Conservation (phyloP, 2,113 vertebrate genomes). For the Podiceps cristatus region DNA sequence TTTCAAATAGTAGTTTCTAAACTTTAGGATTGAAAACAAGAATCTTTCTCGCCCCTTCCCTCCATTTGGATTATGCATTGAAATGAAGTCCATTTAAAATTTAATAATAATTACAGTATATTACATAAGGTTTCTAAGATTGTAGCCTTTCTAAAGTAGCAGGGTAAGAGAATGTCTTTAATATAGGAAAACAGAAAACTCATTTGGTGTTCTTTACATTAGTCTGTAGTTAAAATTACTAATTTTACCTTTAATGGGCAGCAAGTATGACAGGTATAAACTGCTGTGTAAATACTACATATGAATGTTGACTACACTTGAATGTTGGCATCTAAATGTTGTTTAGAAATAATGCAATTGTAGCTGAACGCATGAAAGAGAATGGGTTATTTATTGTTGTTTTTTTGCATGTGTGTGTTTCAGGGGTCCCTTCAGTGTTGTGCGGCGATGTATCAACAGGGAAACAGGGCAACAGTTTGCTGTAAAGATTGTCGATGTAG, state of each 20-base stretch:
- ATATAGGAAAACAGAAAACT: not conserved
- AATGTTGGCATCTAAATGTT: not conserved
- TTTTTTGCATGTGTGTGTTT: conserved; percentile 23
- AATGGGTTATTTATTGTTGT: not conserved
- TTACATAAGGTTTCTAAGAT: not conserved
- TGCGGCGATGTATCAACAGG: conserved; percentile 98
- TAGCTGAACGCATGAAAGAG: not conserved
- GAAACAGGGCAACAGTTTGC: conserved; percentile 98
- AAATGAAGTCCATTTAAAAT: not conserved
- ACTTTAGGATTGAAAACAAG: not conserved
- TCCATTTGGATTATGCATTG: not conserved
- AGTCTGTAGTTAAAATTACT: not conserved
- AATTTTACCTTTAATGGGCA: not conserved
- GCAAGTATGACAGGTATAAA: not conserved
- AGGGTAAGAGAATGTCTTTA: not conserved
- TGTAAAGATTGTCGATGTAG: conserved; percentile 99
- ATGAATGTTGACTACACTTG: no score
- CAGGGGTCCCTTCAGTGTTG: conserved; percentile 98
- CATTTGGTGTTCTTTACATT: not conserved
- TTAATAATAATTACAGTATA: not conserved
- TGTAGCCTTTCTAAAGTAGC: not conserved
- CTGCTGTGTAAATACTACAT: not conserved
- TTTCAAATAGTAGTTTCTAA: not conserved
- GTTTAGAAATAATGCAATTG: not conserved
- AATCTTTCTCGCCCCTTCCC: rapidly evolving